Base-by-base conservation (phyloP, 1,140 invertebrate genomes). In the Hormaphis cornu region DNA sequence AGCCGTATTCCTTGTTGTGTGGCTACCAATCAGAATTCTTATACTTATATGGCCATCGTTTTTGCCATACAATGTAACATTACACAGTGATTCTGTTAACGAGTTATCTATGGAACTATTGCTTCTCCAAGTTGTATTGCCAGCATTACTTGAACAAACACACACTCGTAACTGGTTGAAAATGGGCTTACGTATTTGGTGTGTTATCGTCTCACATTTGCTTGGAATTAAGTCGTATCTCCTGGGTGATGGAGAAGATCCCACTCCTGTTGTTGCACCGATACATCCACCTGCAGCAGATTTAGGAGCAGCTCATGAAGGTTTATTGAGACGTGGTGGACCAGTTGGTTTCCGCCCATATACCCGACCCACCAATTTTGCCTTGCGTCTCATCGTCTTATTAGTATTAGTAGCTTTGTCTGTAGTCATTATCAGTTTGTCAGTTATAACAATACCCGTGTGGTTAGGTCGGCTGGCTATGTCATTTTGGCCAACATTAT, bases 111-210 rank as follows among this genome's bases (percentile, higher is more conserved):
- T 98, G 71, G 96, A 99, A 77, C 78, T 99, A 28, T 79, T 99
- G 6, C 78, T 98, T 6, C 80, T 98, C n/a, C 94, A 97, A 82
- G 93, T 98, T 20, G 92, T 99, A 28, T 81, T 98, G 46, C 96
- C 96, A 7, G 94, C 95, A 0, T 81, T 99, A 50, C 79, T 99
- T 42, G 96, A 99, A 76, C 95, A 99, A 78, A 92, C 91, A 0
- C 93, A 98, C 75, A 95, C 94, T 0, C 82, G 95, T 9, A 88
- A 87, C 1, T 97, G 95, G 91, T 78, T 98, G 16, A 97, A 97
- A 79, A 83, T 85, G 12, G 77, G 93, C 1, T 85, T 98, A 0
- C 83, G 88, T 6, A 83, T 86, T 37, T 99, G 97, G 97, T 98
- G 95, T 77, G 80, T 83, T 7, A 84, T 83, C 3, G 90, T 96